A percentile compares a stretch with the other conserved stretches of the same genome.
These are phyloP conservation scores for Drosophila kanapiae DNA, from an alignment of 1,140 invertebrate genomes.

Conservation along the genomic window DNA sequence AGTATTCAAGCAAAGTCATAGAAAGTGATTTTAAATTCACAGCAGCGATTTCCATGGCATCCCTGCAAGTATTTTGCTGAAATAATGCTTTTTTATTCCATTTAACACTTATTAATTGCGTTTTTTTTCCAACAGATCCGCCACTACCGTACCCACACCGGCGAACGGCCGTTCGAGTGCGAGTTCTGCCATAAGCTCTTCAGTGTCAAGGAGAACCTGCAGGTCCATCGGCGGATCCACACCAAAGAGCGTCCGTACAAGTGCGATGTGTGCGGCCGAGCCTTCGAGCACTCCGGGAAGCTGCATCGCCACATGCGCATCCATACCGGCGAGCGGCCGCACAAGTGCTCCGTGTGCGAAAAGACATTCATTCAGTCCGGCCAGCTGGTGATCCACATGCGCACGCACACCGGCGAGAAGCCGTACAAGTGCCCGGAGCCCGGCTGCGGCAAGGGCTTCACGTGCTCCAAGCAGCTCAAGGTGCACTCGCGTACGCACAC, in stretches of 20 bases:
- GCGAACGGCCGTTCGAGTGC: conserved; percentile 94
- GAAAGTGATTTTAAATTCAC: no score
- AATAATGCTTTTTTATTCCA: no score
- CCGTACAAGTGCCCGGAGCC: conserved; percentile 94
- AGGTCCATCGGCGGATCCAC: conserved; percentile 96
- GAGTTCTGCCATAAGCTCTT: conserved; percentile 97
- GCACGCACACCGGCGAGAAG: conserved; percentile 96
- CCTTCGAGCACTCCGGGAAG: conserved; percentile 97
- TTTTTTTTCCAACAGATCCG: conserved; percentile 85
- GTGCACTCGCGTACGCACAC: conserved; percentile 94
- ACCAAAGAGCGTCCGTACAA: conserved; percentile 93
- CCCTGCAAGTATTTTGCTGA: background rate
- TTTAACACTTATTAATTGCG: background rate
- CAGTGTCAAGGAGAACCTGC: conserved; percentile 96
- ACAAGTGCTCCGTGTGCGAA: conserved; percentile 96
- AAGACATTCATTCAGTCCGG: conserved; percentile 96
- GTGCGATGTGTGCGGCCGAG: conserved; percentile 95
- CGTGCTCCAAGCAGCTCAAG: conserved; percentile 95
- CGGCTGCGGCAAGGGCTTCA: conserved; percentile 94
- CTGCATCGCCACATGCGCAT: conserved; percentile 96
- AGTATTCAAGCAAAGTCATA: no score
- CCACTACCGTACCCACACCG: conserved; percentile 96
- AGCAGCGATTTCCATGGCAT: background rate
- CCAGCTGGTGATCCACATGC: conserved; percentile 93
- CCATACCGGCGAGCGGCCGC: conserved; percentile 96